Evolutionary conservation across 2,888 invertebrate species (phyloP).

Genomic region (Cephonodes hylas): DNA sequence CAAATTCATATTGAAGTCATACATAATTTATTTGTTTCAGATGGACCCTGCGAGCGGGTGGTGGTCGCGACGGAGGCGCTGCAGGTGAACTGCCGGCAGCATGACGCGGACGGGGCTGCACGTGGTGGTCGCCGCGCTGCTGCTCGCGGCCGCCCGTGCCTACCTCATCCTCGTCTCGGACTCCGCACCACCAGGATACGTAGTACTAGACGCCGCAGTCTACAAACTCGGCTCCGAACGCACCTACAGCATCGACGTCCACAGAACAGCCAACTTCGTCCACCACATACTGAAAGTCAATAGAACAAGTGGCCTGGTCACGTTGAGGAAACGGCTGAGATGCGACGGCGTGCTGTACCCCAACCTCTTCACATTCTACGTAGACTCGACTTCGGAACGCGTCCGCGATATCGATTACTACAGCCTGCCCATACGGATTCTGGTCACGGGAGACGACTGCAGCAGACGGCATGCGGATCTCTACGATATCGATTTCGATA

Average conservation of each 20-base stretch:
- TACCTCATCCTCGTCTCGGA: constrained; percentile 83
- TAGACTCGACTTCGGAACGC: constrained; percentile 91
- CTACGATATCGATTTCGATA: constrained; percentile 81
- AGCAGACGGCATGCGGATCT: constrained; percentile 83
- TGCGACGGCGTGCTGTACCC: constrained; percentile 92
- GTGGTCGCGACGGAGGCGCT: constrained; percentile 65
- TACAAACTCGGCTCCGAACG: constrained; percentile 90
- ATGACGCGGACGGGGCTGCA: constrained; percentile 57
- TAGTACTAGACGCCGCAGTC: constrained; percentile 90
- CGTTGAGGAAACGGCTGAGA: constrained; percentile 85
- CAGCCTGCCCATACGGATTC: constrained; percentile 88
- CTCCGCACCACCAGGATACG: constrained; percentile 82
- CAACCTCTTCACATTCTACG: constrained; percentile 91
- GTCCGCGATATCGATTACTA: constrained; percentile 91
- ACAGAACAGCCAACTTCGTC: constrained; percentile 91
- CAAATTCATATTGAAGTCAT: too few relatives aligned
- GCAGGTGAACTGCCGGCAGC: constrained; percentile 58
- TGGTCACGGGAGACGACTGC: constrained; percentile 87
- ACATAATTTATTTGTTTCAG: constrained; percentile 44
- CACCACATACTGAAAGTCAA: constrained; percentile 88
- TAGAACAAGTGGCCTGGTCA: constrained; percentile 87
- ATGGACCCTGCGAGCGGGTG: constrained; percentile 53
- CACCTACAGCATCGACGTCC: constrained; percentile 88
- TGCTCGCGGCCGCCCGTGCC: constrained; percentile 56
- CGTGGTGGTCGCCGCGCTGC: constrained; percentile 49